Evolutionary conservation across 92 coral and sea anemone species (phyloP), one percentile per base, ranked within the genome.

Genomic region (Porites evermanni): DNA sequence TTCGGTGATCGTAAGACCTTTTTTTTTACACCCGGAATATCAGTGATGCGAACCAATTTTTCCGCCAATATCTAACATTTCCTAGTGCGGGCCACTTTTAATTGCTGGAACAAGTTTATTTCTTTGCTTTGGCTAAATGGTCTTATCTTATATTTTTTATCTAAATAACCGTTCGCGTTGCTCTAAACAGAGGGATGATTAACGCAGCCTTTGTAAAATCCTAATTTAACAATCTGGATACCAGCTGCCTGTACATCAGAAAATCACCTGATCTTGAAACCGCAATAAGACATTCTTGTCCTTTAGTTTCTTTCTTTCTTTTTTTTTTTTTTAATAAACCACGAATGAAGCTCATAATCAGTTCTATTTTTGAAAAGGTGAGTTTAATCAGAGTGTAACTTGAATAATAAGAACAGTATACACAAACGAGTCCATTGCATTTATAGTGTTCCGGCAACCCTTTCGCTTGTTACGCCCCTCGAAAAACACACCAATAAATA

Each of bases 151-250:
- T 83, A 60, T 67, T 69, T 64, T 83, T 74, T 83, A 83, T 83
- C 87, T 83, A 61, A 74, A 83, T 74, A 83, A 83, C 87, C 87
- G 80, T 83, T 64, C 79, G 63, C 64, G 70, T 74, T 83, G 29
- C 87, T 73, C 80, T 74, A 83, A 83, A 83, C 79, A 74, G 64
- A 19, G 56, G 72, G 73, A 74, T 83, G 74, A 83, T 83, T 72
- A 83, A 72, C 65, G 79, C 64, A 73, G 60, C 50, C 61, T 83
- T 83, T 64, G 79, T 83, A 72, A 83, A 83, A 83, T 73, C 63
- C 74, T 73, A 63, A 52, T 73, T 83, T 80, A 80, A 83, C 87
- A 83, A 83, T 72, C 53, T 83, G 87, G 80, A 64, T 21, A 52
- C 80, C 87, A 83, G 87, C 87, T 83, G 87, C 78, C 51, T 18